Evolutionary conservation across 2,888 invertebrate genomes (phyloP).

Genomic region (Orchesellides sinensis): DNA sequence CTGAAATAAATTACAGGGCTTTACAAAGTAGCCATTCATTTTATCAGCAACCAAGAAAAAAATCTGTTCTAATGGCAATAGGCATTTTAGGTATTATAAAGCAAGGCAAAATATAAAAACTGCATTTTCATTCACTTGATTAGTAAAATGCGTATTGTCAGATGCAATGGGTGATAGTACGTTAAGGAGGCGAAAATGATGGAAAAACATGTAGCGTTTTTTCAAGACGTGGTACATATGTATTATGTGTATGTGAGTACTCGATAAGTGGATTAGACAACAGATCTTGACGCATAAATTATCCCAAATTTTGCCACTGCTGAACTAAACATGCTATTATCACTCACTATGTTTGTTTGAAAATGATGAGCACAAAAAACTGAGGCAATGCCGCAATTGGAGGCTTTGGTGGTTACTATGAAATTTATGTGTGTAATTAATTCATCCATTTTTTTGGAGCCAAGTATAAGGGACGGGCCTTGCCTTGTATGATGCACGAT

Average conservation of each 20-base stretch:
- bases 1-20: constrained; percentile 54
- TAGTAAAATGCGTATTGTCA: constrained; percentile 14
- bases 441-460: constrained; percentile 1
- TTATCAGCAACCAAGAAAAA: constrained; percentile 20
- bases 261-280: too few relatives aligned
- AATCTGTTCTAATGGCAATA: background rate
- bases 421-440: background rate
- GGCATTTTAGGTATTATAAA: background rate
- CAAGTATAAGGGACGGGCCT: background rate
- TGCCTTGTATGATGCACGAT: constrained; percentile 9
- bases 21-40: constrained; percentile 47
- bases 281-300: constrained; percentile 3
- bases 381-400: too few relatives aligned
- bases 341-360: background rate
- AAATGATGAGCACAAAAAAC: background rate
- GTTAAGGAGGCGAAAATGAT: too few relatives aligned
- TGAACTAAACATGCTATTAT: background rate
- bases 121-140: constrained; percentile 58
- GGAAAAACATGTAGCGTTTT: too few relatives aligned
- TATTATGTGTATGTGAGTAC: too few relatives aligned
- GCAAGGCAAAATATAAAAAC: constrained; percentile 11
- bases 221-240: too few relatives aligned
- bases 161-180: background rate
- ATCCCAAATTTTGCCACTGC: background rate
- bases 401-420: too few relatives aligned